Conservation (phyloP, 2,113 vertebrate genomes). For the Sorex araneus region DNA sequence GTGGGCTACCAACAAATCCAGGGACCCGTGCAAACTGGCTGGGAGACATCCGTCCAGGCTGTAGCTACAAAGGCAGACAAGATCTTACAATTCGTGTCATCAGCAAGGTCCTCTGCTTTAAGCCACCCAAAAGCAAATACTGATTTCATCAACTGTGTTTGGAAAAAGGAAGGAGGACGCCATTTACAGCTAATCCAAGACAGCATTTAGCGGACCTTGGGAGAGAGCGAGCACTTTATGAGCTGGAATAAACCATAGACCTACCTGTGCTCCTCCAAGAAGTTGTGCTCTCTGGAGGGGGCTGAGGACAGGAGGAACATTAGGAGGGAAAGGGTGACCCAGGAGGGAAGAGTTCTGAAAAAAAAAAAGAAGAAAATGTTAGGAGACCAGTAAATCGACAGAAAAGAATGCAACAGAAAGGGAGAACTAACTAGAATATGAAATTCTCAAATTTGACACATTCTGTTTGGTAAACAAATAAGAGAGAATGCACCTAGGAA, state of each 20-base stretch:
- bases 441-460: not conserved
- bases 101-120: not conserved
- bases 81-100: not conserved
- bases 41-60: conserved; percentile 90
- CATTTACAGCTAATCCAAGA: not conserved
- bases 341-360: conserved; percentile 94
- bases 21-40: conserved; percentile 89
- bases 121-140: conserved; percentile 16
- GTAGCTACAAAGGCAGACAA: conserved; percentile 57
- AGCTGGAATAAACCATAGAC: not conserved
- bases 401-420: not conserved
- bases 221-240: not conserved
- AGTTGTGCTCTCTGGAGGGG: conserved; percentile 97
- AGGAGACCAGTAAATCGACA: conserved; percentile 15
- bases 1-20: conserved; percentile 88
- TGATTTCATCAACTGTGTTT: not conserved
- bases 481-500: not conserved
- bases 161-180: conserved; percentile 17
- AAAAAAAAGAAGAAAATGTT: not conserved
- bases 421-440: conserved; percentile 1
- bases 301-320: conserved; percentile 94
- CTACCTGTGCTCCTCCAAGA: conserved; percentile 91
- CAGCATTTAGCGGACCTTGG: not conserved
- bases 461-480: not conserved
- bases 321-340: conserved; percentile 93